Evolutionary conservation across 1,140 invertebrate species (phyloP), one percentile per base, ranked within the genome.

Genomic region (Hylaeus volcanicus): DNA sequence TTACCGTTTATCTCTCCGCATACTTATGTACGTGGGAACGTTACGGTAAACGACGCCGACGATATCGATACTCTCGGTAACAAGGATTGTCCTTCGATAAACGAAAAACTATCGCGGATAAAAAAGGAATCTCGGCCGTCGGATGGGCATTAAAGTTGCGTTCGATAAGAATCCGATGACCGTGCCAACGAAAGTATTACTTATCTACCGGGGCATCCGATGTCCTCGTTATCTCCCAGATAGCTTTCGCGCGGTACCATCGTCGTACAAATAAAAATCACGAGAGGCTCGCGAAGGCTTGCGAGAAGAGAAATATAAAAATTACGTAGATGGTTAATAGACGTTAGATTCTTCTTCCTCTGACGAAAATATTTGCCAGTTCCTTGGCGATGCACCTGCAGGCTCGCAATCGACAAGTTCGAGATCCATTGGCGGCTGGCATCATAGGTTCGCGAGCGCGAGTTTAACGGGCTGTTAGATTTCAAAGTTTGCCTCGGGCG

Each of bases 31-130:
- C n/a, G 70, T 74, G 64, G 58, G 53, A 74, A 64, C 82, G 65
- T 51, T 58, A 53, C 81, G 61, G 75, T 74, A 69, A 60, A 65
- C 70, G 56, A 77, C 41, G 15, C 12, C 48, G 48, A 12, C 14
- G 65, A 70, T 60, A 60, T 37, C 74, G 56, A 75, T 66, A 55
- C 39, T 75, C 3, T 6, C 51, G 9, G 39, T 68, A 71, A 60
- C 14, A 58, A 55, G 14, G 48, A 72, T 71, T 15, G n/a, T 72
- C 8, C 69, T 39, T 41, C n/a, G 51, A 71, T 63, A 71, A 56
- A 75, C 12, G 11, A 2, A n/a, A 26, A 11, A 63, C 37, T 3
- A 26, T 11, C 5, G 15, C 41, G 64, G 51, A 51, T 51, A 51
- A 51, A 51, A 51, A 9, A 51, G 26, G 51, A 51, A 51, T 51